phyloP scores from a whole-genome alignment of 2,113 vertebrate genomes.

The Atrichornis clamosus region DNA sequence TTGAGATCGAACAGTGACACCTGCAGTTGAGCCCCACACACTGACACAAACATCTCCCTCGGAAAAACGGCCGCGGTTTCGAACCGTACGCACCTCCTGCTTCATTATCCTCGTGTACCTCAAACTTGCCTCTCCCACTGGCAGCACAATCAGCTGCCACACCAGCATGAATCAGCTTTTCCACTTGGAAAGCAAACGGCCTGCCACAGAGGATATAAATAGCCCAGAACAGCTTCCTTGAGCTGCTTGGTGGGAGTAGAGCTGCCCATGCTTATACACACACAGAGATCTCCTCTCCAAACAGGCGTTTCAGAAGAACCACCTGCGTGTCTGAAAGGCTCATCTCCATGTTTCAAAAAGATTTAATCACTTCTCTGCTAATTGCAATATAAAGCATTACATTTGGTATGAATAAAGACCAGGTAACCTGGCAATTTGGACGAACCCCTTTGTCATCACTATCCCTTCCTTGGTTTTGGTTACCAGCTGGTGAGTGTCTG shows the following conservation, averaged over 20 bases:
- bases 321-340: background rate
- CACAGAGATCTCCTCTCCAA: background rate
- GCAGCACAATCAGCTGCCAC: constrained; percentile 20
- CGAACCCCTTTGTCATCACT: background rate
- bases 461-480: background rate
- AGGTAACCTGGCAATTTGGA: background rate
- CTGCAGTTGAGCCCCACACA: constrained; percentile 66
- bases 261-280: background rate
- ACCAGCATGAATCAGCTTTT: constrained; percentile 48
- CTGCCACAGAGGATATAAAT: background rate
- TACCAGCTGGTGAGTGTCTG: background rate
- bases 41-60: background rate
- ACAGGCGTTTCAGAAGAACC: background rate
- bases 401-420: background rate
- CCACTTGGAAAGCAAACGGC: background rate
- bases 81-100: background rate
- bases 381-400: background rate
- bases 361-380: background rate
- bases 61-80: background rate
- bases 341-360: background rate
- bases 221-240: background rate
- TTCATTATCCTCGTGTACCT: constrained; percentile 2
- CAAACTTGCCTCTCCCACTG: background rate
- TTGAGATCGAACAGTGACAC: constrained; percentile 78
- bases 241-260: background rate